phyloP scores from a whole-genome alignment of 2,888 invertebrate species.

The Brachypalpus laphriformis region DNA sequence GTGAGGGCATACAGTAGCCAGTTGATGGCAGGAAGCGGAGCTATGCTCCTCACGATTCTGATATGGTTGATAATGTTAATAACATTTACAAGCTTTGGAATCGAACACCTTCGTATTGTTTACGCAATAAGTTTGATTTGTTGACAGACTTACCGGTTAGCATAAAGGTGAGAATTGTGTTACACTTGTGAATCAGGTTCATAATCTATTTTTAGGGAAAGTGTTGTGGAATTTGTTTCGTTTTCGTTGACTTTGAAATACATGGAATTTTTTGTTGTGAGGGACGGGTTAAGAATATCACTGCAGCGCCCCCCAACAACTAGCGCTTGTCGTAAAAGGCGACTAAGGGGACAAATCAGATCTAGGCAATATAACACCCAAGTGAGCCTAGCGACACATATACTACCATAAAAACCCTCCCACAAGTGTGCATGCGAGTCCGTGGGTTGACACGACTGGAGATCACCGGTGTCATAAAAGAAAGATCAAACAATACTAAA shows the following conservation, averaged over 20 bases:
- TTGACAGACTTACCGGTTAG: neutral
- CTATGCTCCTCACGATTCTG: neutral
- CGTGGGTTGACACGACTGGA: too few species aligned
- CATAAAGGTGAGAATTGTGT: neutral
- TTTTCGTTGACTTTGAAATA: neutral
- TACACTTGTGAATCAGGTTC: neutral
- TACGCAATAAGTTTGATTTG: neutral
- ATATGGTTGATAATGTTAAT: neutral
- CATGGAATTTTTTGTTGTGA: neutral
- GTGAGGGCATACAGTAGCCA: neutral
- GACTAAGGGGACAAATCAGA: too few species aligned
- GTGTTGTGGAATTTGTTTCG: slow-evolving; percentile 4
- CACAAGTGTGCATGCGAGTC: too few species aligned
- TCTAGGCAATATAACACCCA: too few species aligned
- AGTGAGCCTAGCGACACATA: too few species aligned
- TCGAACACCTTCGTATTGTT: neutral
- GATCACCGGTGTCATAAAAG: too few species aligned
- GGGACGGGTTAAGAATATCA: too few species aligned
- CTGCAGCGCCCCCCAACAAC: too few species aligned
- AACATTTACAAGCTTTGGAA: neutral
- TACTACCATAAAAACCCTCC: too few species aligned
- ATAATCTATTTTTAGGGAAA: neutral
- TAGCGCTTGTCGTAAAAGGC: too few species aligned
- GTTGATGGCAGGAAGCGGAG: too few species aligned
- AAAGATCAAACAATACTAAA: too few species aligned